Conservation (phyloP, 2,797 vertebrate genomes). For the Hippocampus kuda region DNA sequence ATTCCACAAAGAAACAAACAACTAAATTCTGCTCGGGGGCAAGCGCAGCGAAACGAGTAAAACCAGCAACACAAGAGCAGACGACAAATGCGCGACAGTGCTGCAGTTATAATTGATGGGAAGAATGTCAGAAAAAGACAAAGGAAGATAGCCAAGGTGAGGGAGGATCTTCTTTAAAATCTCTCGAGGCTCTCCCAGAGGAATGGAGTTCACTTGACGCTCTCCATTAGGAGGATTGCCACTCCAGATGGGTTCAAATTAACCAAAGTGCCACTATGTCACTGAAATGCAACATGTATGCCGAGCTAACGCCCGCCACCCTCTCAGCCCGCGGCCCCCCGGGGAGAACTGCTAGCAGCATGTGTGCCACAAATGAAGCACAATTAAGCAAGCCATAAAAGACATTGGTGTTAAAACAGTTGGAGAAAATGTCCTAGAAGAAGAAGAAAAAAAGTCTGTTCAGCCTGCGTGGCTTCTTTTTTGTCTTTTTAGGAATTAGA, state of each 20-base stretch:
- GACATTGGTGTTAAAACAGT: conserved; percentile 18
- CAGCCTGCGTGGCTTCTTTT: neutral
- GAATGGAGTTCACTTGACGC: conserved; percentile 43
- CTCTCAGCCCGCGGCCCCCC: neutral
- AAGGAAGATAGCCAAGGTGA: conserved; percentile 25
- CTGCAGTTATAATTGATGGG: conserved; percentile 14
- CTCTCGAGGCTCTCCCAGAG: conserved; percentile 44
- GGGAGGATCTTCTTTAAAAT: conserved; percentile 14
- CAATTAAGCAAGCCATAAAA: conserved; percentile 31
- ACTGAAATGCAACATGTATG: conserved; percentile 42
- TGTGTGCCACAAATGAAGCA: conserved; percentile 45
- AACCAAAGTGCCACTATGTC: conserved; percentile 56
- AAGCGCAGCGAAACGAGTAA: conserved; percentile 15
- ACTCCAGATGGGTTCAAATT: conserved; percentile 61
- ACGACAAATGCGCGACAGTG: conserved; percentile 17
- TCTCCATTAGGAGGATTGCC: conserved; percentile 63
- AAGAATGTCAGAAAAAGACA: conserved; percentile 18
- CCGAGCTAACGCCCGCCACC: conserved; percentile 29
- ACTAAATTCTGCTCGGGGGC: conserved; percentile 35
- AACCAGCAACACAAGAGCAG: conserved; percentile 22
- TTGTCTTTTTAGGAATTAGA: conserved; percentile 30
- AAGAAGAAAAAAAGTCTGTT: neutral
- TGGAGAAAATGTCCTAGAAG: neutral
- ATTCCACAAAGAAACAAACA: conserved; percentile 19
- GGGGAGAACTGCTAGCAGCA: conserved; percentile 19